These are phyloP conservation scores for Fundulus diaphanus DNA, from an alignment of 2,797 vertebrate genomes.

Conservation along the genomic window DNA sequence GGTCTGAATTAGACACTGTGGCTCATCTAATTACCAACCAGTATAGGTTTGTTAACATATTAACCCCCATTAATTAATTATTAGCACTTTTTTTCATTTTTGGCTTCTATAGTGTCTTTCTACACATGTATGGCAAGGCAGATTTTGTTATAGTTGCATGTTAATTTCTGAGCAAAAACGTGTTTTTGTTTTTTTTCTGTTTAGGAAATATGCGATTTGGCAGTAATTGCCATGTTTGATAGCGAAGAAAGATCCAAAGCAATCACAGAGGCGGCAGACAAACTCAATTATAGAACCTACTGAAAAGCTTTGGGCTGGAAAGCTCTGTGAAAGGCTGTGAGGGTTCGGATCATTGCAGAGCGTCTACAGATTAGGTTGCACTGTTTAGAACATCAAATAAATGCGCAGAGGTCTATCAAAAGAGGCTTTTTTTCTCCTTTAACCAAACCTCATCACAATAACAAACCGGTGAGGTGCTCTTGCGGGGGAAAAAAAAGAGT, in stretches of 20 bases:
- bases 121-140: slow-evolving; percentile 36
- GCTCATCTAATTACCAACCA: slow-evolving; percentile 79
- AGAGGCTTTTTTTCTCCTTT: slow-evolving; percentile 43
- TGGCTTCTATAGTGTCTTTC: slow-evolving; percentile 20
- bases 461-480: slow-evolving; percentile 28
- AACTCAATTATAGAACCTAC: slow-evolving; percentile 80
- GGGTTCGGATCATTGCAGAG: slow-evolving; percentile 67
- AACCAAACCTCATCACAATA: slow-evolving; percentile 49
- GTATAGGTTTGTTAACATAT: slow-evolving; percentile 81
- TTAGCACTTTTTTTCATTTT: slow-evolving; percentile 53
- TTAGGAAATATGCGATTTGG: slow-evolving; percentile 61
- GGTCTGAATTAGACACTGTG: slow-evolving; percentile 74
- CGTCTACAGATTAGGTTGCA: slow-evolving; percentile 71
- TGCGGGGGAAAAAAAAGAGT: slow-evolving; percentile 15
- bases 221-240: slow-evolving; percentile 79
- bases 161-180: slow-evolving; percentile 54
- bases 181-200: slow-evolving; percentile 40
- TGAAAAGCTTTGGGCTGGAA: slow-evolving; percentile 77
- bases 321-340: slow-evolving; percentile 71
- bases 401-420: slow-evolving; percentile 70
- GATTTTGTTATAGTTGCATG: slow-evolving; percentile 55
- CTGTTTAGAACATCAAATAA: slow-evolving; percentile 77
- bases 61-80: slow-evolving; percentile 80
- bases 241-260: slow-evolving; percentile 74
- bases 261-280: slow-evolving; percentile 75